Conservation (phyloP, 2,888 invertebrate genomes). For the Athrips mouffetella region DNA sequence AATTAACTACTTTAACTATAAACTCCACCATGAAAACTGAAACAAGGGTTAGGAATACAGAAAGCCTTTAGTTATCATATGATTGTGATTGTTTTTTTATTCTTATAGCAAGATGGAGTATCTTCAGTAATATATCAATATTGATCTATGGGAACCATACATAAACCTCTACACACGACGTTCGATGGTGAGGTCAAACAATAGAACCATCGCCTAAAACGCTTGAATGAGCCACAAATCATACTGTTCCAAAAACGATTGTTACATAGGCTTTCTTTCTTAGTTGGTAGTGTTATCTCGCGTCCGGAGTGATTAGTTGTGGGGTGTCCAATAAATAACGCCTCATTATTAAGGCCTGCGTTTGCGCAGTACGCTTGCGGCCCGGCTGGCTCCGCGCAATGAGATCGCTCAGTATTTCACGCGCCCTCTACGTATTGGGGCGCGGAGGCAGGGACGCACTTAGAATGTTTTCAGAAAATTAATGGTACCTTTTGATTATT, state of each 20-base stretch:
- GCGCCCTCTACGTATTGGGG: constrained; percentile 38
- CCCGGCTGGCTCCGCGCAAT: constrained; percentile 30
- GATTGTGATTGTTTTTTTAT: too few relatives aligned
- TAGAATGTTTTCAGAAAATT: not conserved
- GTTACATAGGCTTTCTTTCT: constrained; percentile 4
- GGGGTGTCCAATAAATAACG: constrained; percentile 69
- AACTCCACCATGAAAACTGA: too few relatives aligned
- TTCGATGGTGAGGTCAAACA: too few relatives aligned
- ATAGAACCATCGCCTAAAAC: constrained; percentile 1
- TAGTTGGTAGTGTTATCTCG: constrained; percentile 16
- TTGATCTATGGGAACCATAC: too few relatives aligned
- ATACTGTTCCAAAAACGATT: constrained; percentile 7
- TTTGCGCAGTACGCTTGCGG: constrained; percentile 26
- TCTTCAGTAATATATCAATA: too few relatives aligned
- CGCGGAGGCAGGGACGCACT: constrained; percentile 41
- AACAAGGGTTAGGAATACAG: too few relatives aligned
- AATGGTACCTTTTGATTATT: not conserved
- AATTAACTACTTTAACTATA: too few relatives aligned
- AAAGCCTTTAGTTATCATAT: too few relatives aligned
- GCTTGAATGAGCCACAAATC: constrained; percentile 13
- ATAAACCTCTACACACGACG: too few relatives aligned
- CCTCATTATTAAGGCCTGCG: constrained; percentile 60
- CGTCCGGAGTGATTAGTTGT: constrained; percentile 54
- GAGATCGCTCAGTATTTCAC: constrained; percentile 61
- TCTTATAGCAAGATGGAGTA: too few relatives aligned